Conservation (phyloP, 2,888 invertebrate genomes). For the Xanthorhoe designata region DNA sequence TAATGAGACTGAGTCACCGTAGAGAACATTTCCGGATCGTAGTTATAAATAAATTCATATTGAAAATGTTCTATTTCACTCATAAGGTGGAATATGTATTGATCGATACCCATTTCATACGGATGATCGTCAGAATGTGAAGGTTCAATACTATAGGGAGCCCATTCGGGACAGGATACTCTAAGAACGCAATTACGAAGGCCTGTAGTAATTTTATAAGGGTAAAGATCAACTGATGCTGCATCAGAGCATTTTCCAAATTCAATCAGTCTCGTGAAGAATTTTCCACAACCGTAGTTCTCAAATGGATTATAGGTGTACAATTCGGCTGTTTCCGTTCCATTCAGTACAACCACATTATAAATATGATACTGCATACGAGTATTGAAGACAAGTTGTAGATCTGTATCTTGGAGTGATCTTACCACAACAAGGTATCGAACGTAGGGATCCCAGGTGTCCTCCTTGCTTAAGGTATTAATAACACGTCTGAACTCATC, state of each 20-base stretch:
- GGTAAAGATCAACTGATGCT: constrained; percentile 47
- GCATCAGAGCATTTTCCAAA: constrained; percentile 57
- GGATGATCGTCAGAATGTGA: constrained; percentile 11
- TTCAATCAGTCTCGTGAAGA: constrained; percentile 54
- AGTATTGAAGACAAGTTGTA: constrained; percentile 54
- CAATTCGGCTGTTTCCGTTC: constrained; percentile 49
- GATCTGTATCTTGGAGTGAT: constrained; percentile 37
- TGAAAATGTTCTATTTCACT: constrained; percentile 56
- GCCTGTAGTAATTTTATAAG: constrained; percentile 53
- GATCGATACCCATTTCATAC: constrained; percentile 49
- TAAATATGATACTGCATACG: constrained; percentile 52
- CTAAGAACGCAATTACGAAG: constrained; percentile 61
- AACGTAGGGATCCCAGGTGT: constrained; percentile 59
- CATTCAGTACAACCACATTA: constrained; percentile 56
- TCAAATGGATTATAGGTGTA: constrained; percentile 68
- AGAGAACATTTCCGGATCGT: constrained; percentile 49
- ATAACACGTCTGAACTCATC: constrained; percentile 44
- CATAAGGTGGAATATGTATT: constrained; percentile 54
- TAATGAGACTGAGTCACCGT: constrained; percentile 45
- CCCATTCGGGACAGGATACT: constrained; percentile 56
- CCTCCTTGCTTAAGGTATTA: constrained; percentile 44
- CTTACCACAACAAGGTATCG: constrained; percentile 56
- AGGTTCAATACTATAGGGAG: constrained; percentile 58
- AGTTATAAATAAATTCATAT: constrained; percentile 51
- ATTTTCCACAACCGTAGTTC: constrained; percentile 66